Evolutionary conservation across 1,140 invertebrate genomes (phyloP), one percentile per base, ranked within the genome.

Genomic region (Hyphantria cunea): DNA sequence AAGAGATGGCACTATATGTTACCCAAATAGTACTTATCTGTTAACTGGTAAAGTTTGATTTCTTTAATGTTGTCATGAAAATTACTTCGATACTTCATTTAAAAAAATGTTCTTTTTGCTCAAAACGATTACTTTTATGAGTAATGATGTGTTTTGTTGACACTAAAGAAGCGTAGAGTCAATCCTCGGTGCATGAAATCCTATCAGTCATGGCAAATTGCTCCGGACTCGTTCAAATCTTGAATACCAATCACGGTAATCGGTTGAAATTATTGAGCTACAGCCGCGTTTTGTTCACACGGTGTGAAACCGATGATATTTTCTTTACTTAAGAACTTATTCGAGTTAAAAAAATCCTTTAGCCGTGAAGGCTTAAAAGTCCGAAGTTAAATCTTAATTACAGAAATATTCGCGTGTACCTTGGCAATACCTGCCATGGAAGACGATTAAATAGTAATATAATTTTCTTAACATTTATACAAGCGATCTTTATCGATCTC

Each of bases 191-290:
- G 52, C 69, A 49, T 72, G 59, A 64, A 68, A 72, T 68, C 31
- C 48, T 15, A 72, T 72, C 58, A 39, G 65, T 68, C 65, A 68
- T 66, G 65, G 52, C 62, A 58, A 64, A 68, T 68, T 50, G 58
- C 41, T 42, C 34, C 34, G 37, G 48, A 59, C 11, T 42, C 39
- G 12, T 42, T 55, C 37, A 42, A 39, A 59, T 62, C 50, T 25
- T 53, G 59, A 62, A 53, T 53, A 62, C 41, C 37, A 53, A 62
- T 52, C 50, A 62, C 33, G 31, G 32, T 62, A 62, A 62, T 62
- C 50, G 59, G 31, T 62, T 25, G 25, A 34, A 47, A 53, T 62
- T 45, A 45, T 62, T 37, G 50, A 37, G 37, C 15, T 45, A 49
- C 59, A 37, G 8, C 11, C 10, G 10, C 45, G 15, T 48, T 58